Evolutionary conservation across 1,140 invertebrate species (phyloP).

Genomic region (Monomorium pharaonis): DNA sequence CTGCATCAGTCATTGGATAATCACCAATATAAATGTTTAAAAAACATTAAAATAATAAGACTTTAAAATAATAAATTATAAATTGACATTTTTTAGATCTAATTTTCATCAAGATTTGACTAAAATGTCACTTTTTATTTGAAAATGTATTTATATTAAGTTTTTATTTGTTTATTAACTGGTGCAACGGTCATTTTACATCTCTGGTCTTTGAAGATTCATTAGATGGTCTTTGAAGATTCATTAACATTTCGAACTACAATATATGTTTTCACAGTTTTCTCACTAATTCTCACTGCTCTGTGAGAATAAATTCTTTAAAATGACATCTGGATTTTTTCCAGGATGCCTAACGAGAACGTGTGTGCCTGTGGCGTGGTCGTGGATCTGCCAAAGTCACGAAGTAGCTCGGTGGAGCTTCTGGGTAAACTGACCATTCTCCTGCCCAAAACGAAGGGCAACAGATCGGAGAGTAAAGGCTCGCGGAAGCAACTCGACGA

Average conservation of each 20-base stretch:
- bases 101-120: too few species aligned
- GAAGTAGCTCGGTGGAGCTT: slow-evolving; percentile 71
- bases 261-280: too few species aligned
- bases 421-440: slow-evolving; percentile 73
- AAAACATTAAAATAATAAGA: too few species aligned
- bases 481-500: slow-evolving; percentile 73
- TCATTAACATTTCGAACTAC: neutral
- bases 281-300: neutral
- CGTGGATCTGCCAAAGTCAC: slow-evolving; percentile 75
- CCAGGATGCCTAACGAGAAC: slow-evolving; percentile 83
- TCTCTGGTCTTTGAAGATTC: neutral
- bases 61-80: too few species aligned
- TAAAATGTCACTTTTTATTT: too few species aligned
- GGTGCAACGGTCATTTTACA: neutral
- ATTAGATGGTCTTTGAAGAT: neutral
- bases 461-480: slow-evolving; percentile 70
- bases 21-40: too few species aligned
- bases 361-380: slow-evolving; percentile 78
- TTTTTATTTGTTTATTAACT: too few species aligned
- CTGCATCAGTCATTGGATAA: too few species aligned
- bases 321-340: slow-evolving; percentile 35
- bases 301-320: neutral
- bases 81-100: too few species aligned
- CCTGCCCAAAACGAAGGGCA: slow-evolving; percentile 74
- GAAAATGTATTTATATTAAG: too few species aligned